Evolutionary conservation across 2,113 vertebrate genomes (phyloP), one percentile per base, ranked within the genome.

Genomic region (Pseudorasbora parva): DNA sequence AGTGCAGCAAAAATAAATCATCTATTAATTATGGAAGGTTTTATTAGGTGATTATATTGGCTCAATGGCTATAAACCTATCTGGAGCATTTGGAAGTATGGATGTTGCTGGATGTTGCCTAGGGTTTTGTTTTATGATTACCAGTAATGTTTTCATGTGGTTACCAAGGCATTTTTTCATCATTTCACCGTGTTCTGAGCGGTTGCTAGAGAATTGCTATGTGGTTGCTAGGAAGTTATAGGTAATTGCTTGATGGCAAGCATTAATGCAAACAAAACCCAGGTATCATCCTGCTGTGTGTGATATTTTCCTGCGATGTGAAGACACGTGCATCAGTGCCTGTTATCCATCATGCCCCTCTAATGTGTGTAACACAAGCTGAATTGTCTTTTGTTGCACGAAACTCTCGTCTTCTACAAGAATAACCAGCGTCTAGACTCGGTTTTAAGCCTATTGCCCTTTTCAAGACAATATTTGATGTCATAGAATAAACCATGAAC

Each of bases 21-120:
- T 27, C 23, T 25, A 27, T 51, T 51, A 74, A 27, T 74, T 27
- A 51, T 51, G 23, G 27, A 15, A 30, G 47, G 23, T 25, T 74
- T 51, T 74, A 30, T 74, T 47, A 73, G 43, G 25, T 51, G 47
- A 51, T 25, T 25, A n/a, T 27, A 49, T 73, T 74, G 23, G 71
- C 43, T 74, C 71, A 51, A 74, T 15, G 7, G 41, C 23, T 51
- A 49, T 74, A 74, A 51, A 74, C 14, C 12, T 73, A 4, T 49
- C 43, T 51, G 43, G 49, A 74, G 47, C 25, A 6, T 49, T 51
- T 74, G 45, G 6, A 51, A 47, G n/a, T 27, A 8, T n/a, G n/a
- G n/a, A n/a, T n/a, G n/a, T n/a, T n/a, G 51, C 25, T 72, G 41
- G 41, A 72, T 8, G 43, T n/a, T 25, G n/a, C 10, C 60, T 66